Evolutionary conservation across 2,113 vertebrate genomes (phyloP), one percentile per base, ranked within the genome.

Genomic region (Cyphomyrus discorhynchus): DNA sequence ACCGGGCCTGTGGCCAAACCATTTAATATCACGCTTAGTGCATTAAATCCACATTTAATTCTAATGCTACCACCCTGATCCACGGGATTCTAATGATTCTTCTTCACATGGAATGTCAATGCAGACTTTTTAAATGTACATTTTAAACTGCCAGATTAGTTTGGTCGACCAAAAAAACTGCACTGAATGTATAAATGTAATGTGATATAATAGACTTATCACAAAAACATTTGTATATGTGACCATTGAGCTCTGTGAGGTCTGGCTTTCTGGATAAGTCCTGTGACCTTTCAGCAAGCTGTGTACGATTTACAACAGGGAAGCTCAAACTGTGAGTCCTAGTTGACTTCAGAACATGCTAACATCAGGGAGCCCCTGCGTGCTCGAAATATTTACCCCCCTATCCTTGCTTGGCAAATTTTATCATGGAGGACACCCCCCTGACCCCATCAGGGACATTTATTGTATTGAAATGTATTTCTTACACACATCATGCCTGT

Each of bases 1-100:
- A 88, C 89, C 17, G 42, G 82, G 24, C 31, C 88, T 74, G 88
- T 90, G 84, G 91, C 88, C 49, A 90, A 91, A 89, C 85, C 92
- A 88, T 93, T 93, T 93, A 91, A 91, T 87, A 90, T 89, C 92
- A 92, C 93, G 91, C 91, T 89, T 93, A 91, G 87, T 92, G 90
- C 92, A 91, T 90, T 88, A 92, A 93, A 92, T 91, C 89, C 90
- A 90, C 88, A 92, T 90, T 90, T 82, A 87, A 86, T 91, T 92
- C 82, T 89, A 90, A 92, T 62, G 86, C 88, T 83, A 70, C 90
- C 77, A 88, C 86, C 87, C 89, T 88, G 74, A 88, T 45, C 88
- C 83, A 86, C 89, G 83, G 89, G 89, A 88, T 89, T 91, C 42
- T 77, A 89, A 88, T 86, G 87, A 91, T 90, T 92, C 85, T 89